phyloP scores from a whole-genome alignment of 30 jellyfish, hydroid and myxozoan species.

The Aurelia aurita region DNA sequence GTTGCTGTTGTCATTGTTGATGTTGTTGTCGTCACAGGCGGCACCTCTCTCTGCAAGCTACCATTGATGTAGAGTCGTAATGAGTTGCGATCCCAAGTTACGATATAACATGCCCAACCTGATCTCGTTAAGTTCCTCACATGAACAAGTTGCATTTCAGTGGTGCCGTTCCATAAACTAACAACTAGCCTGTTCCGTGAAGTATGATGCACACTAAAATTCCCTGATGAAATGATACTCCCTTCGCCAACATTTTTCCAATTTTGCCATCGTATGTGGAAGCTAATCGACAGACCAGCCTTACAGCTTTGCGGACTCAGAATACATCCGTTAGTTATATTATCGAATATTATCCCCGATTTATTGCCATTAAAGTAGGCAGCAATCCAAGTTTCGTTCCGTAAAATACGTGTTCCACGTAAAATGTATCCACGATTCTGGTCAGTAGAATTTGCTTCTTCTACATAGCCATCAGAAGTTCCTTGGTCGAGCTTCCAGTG shows the following conservation, averaged over 20 bases:
- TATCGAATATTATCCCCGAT: conserved; percentile 34
- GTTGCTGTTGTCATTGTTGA: not conserved
- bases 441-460: conserved; percentile 27
- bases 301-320: conserved; percentile 26
- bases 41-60: not conserved
- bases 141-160: conserved; percentile 35
- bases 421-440: conserved; percentile 21
- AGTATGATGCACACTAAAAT: conserved; percentile 20
- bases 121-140: not conserved
- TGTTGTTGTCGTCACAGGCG: not conserved
- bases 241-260: conserved; percentile 3
- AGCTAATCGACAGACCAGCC: conserved; percentile 38
- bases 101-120: conserved; percentile 54
- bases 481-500: conserved; percentile 38
- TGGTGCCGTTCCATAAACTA: conserved; percentile 45
- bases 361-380: conserved; percentile 37
- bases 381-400: not conserved
- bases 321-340: conserved; percentile 34
- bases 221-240: conserved; percentile 33
- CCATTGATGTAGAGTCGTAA: conserved; percentile 12
- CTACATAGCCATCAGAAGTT: conserved; percentile 9
- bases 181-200: not conserved
- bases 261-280: conserved; percentile 19
- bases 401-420: conserved; percentile 15
- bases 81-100: conserved; percentile 41